A percentile compares a stretch with the other conserved stretches of the same genome.
phyloP scores from a whole-genome alignment of 2,797 vertebrate genomes.

The Schizothorax lantsangensis region DNA sequence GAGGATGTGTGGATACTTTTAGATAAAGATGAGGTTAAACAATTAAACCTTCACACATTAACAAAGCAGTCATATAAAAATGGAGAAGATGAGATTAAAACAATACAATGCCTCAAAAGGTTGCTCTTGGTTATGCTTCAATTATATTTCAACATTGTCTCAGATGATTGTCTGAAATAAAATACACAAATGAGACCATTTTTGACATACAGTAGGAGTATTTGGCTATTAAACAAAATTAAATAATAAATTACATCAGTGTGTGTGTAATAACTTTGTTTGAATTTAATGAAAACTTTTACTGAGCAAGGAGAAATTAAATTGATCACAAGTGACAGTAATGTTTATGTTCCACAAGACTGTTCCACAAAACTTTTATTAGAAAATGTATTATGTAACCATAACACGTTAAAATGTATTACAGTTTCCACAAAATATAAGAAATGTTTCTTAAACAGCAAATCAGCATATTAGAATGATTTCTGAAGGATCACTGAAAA shows the following conservation, averaged over 20 bases:
- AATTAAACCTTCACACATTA: background rate
- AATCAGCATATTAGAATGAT: background rate
- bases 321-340: background rate
- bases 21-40: background rate
- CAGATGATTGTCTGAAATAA: background rate
- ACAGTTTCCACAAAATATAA: background rate
- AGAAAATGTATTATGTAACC: background rate
- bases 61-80: background rate
- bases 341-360: background rate
- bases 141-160: background rate
- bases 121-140: background rate
- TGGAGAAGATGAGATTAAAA: background rate
- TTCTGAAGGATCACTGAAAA: background rate
- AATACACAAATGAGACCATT: background rate
- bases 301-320: background rate
- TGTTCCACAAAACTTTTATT: background rate
- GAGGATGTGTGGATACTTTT: background rate
- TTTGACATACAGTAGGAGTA: background rate
- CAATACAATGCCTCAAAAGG: background rate
- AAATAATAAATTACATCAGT: background rate
- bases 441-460: background rate
- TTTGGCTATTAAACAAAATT: background rate
- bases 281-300: background rate
- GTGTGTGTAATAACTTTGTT: background rate
- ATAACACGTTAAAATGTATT: background rate